Evolutionary conservation across 2,888 invertebrate genomes (phyloP).

Genomic region (Aricia artaxerxes): DNA sequence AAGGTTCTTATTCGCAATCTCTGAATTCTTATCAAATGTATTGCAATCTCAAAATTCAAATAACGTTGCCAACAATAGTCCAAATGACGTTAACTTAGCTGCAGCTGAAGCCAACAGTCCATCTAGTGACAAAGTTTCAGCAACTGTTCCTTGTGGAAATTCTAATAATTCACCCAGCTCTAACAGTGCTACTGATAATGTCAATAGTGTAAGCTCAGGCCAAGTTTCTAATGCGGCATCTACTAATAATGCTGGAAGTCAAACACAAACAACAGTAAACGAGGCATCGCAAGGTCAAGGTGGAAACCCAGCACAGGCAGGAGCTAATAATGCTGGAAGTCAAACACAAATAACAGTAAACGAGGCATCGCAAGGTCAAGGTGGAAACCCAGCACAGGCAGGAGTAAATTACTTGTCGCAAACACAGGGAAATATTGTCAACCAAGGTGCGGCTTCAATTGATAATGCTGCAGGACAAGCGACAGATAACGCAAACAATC

Average conservation of each 20-base stretch:
- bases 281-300: neutral
- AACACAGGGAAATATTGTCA: neutral
- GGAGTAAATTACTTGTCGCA: neutral
- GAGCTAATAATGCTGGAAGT: neutral
- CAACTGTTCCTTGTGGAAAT: conserved; percentile 3
- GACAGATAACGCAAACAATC: neutral
- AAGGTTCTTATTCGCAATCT: conserved; percentile 57
- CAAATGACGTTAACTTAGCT: conserved; percentile 14
- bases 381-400: neutral
- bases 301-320: neutral
- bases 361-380: neutral
- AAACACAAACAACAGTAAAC: neutral
- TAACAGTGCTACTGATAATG: neutral
- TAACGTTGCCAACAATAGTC: conserved; percentile 13
- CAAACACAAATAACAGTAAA: neutral
- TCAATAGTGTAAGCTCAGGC: neutral
- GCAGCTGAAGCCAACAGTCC: conserved; percentile 10
- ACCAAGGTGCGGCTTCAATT: neutral
- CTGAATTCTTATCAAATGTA: conserved; percentile 58
- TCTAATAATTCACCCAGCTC: neutral
- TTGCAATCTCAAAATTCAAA: conserved; percentile 42
- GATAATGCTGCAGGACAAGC: neutral
- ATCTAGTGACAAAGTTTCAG: neutral
- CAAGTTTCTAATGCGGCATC: neutral
- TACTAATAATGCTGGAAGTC: neutral